phyloP scores from a whole-genome alignment of 2,113 vertebrate genomes.

The Penelope pileata region DNA sequence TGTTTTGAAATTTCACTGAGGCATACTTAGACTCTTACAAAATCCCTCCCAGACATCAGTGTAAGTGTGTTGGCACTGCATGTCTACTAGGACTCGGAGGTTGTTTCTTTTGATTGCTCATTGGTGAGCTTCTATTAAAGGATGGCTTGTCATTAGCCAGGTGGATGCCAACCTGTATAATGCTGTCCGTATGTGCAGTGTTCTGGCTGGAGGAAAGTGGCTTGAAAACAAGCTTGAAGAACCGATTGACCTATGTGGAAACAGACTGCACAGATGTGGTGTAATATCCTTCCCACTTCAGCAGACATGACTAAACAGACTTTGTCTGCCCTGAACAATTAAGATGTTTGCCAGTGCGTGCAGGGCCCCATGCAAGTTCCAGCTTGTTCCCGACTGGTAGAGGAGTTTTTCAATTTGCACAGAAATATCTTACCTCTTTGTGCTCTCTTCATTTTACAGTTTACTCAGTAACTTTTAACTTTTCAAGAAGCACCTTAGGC shows the following conservation, averaged over 20 bases:
- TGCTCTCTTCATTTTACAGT: neutral
- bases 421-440: neutral
- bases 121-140: neutral
- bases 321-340: constrained; percentile 61
- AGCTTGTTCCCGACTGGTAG: constrained; percentile 21
- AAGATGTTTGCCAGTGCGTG: constrained; percentile 16
- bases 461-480: neutral
- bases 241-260: neutral
- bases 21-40: neutral
- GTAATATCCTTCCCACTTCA: constrained; percentile 22
- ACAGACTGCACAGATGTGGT: constrained; percentile 26
- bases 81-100: neutral
- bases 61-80: neutral
- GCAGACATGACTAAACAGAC: constrained; percentile 70
- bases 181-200: neutral
- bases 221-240: neutral
- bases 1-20: neutral
- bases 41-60: neutral
- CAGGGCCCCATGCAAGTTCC: constrained; percentile 20
- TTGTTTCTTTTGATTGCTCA: neutral
- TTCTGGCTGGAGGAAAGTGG: neutral
- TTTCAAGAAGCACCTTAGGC: neutral
- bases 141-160: neutral
- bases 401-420: neutral
- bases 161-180: neutral